Percentiles rank a stretch among this genome's conserved stretches.
Conservation (phyloP, 1,140 invertebrate genomes). For the Dinoponera quadriceps region DNA sequence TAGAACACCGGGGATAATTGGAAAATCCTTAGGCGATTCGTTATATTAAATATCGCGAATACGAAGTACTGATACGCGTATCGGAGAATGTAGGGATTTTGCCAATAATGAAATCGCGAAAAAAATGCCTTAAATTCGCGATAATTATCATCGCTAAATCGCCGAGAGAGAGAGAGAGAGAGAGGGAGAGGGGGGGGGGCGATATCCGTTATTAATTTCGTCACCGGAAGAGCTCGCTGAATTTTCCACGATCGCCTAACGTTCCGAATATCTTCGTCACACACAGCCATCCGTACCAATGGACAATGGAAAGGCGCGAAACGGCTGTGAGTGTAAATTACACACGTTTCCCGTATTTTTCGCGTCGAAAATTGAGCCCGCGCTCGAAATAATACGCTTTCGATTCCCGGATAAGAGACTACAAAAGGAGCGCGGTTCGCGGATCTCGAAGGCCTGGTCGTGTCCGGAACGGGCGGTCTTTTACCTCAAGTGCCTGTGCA, state of each 20-base stretch:
- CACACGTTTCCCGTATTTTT: not conserved
- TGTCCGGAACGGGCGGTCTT: constrained; percentile 53
- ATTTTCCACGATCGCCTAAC: not conserved
- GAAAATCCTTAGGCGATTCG: not conserved
- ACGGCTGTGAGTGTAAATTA: not conserved
- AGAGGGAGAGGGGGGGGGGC: no score
- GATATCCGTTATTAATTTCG: no score
- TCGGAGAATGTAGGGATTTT: no score
- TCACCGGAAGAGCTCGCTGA: not conserved
- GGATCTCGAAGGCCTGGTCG: constrained; percentile 64
- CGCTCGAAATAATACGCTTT: constrained; percentile 34
- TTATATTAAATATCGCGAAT: not conserved
- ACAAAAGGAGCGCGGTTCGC: constrained; percentile 51
- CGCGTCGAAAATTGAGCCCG: constrained; percentile 37
- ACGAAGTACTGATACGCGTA: not conserved
- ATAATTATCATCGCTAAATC: no score
- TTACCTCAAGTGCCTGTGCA: constrained; percentile 37
- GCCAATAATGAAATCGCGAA: not conserved
- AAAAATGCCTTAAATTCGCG: not conserved
- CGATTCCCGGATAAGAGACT: constrained; percentile 48
- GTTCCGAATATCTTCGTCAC: no score
- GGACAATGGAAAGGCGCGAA: not conserved
- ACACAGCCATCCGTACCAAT: not conserved
- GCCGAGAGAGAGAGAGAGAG: no score
- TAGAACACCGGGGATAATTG: not conserved